Percentiles rank a stretch among this genome's conserved stretches.
Conservation (phyloP, 2,113 vertebrate species). For the Oxyruncus cristatus region DNA sequence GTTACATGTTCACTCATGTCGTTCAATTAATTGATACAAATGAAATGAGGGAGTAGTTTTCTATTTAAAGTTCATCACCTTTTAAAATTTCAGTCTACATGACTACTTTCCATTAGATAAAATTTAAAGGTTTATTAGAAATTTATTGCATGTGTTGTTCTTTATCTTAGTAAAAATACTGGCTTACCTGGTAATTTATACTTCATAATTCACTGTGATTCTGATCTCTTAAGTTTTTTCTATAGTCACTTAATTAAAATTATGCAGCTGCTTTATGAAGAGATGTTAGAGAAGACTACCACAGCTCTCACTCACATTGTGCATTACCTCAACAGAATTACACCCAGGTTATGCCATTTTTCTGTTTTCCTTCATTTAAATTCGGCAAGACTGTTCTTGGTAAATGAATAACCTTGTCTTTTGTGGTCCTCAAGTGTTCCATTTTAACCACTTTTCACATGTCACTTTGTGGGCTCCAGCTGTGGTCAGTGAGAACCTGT, state of each 20-base stretch:
- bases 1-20: background rate
- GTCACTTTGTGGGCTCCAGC: slow-evolving; percentile 25
- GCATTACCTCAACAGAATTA: background rate
- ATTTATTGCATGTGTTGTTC: background rate
- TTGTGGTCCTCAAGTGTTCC: background rate
- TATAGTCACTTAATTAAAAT: background rate
- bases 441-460: slow-evolving; percentile 27
- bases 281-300: background rate
- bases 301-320: background rate
- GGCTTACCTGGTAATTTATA: background rate
- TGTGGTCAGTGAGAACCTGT: slow-evolving; percentile 12
- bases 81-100: background rate
- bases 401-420: slow-evolving; percentile 42
- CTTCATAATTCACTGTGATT: background rate
- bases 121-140: background rate
- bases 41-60: background rate
- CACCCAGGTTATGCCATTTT: background rate
- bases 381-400: background rate
- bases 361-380: slow-evolving; percentile 20
- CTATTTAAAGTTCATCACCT: background rate
- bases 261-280: background rate
- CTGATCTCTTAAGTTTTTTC: background rate
- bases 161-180: background rate
- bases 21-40: background rate
- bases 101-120: background rate